These are phyloP conservation scores for Adrianichthys oophorus DNA, from an alignment of 2,797 vertebrate genomes.

Conservation along the genomic window DNA sequence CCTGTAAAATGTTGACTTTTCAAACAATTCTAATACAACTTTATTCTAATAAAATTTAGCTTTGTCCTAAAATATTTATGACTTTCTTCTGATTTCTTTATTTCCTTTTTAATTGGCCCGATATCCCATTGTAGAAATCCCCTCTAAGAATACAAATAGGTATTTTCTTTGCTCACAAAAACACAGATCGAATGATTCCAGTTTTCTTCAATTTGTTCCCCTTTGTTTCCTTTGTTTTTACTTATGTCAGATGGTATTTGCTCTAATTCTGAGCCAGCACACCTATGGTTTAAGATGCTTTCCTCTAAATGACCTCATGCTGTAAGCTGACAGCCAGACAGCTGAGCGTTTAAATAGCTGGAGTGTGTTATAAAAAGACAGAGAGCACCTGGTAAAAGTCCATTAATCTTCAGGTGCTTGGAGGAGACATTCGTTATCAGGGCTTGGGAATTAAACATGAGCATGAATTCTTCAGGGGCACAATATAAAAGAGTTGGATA, in stretches of 20 bases:
- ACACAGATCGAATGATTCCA: background rate
- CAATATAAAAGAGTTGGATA: conserved; percentile 85
- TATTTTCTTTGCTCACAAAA: background rate
- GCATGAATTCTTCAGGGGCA: conserved; percentile 80
- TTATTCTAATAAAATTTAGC: too few species aligned
- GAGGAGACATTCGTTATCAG: conserved; percentile 81
- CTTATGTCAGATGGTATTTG: conserved; percentile 19
- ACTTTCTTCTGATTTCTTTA: too few species aligned
- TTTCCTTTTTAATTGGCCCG: too few species aligned
- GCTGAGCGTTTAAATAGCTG: conserved; percentile 74
- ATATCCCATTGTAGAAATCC: too few species aligned
- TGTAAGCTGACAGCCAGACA: conserved; percentile 67
- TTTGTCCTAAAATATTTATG: too few species aligned
- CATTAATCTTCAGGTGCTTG: conserved; percentile 82
- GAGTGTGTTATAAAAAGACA: conserved; percentile 79
- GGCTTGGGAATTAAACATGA: conserved; percentile 85
- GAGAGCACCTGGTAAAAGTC: conserved; percentile 76
- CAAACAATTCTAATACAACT: too few species aligned
- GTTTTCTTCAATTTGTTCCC: background rate
- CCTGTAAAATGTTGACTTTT: too few species aligned
- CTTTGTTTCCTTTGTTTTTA: background rate
- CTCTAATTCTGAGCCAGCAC: conserved; percentile 3
- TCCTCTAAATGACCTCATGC: conserved; percentile 58
- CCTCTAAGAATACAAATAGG: too few species aligned
- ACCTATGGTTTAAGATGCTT: conserved; percentile 28